Evolutionary conservation across 2,797 vertebrate species (phyloP).

Genomic region (Xenopus petersii): DNA sequence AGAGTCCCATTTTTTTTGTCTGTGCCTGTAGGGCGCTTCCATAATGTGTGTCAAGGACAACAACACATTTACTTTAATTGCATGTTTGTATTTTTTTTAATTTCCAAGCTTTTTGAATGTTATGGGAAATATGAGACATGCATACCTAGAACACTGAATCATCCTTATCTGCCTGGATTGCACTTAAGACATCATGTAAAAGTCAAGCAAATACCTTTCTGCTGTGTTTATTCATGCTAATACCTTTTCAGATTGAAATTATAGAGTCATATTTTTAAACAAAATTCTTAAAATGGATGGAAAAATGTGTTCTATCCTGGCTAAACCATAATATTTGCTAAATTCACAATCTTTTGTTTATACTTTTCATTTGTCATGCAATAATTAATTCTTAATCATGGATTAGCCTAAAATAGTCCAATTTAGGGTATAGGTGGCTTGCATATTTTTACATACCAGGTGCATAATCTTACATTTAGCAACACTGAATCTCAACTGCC

Average conservation of each 20-base stretch:
- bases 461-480: no score
- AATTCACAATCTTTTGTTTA: neutral
- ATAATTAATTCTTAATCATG: neutral
- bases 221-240: neutral
- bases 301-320: neutral
- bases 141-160: constrained; percentile 24
- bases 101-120: constrained; percentile 7
- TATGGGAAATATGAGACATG: constrained; percentile 8
- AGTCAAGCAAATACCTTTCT: constrained; percentile 5
- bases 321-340: no score
- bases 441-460: no score
- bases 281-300: neutral
- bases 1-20: no score
- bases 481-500: no score
- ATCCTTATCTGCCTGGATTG: constrained; percentile 7
- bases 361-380: neutral
- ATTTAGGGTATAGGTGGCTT: no score
- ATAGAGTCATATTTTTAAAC: neutral
- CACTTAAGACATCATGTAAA: neutral
- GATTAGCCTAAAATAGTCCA: no score
- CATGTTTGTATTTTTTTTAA: neutral
- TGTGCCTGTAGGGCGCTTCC: no score
- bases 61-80: constrained; percentile 1
- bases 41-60: neutral
- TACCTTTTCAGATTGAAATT: neutral